Percentiles rank a stretch among this genome's conserved stretches.
These are phyloP conservation scores for Neocloeon triangulifer DNA, from an alignment of 1,140 invertebrate species.

Conservation along the genomic window DNA sequence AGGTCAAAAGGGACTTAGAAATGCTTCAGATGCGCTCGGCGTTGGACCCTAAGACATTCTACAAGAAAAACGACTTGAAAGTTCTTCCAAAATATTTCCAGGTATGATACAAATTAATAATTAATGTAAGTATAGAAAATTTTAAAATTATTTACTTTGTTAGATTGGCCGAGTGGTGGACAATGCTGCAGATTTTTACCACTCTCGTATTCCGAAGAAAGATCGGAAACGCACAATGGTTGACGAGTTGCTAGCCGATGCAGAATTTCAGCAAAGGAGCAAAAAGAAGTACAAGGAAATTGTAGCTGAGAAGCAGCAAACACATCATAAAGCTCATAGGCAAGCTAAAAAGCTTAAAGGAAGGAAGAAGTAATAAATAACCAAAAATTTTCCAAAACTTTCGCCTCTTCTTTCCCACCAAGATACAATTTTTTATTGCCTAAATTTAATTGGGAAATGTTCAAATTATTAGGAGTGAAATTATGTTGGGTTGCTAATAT, in stretches of 20 bases:
- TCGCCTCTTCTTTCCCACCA: too few relatives aligned
- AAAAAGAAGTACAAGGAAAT: slow-evolving; percentile 65
- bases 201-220: slow-evolving; percentile 63
- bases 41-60: slow-evolving; percentile 79
- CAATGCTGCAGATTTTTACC: slow-evolving; percentile 45
- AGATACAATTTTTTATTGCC: too few relatives aligned
- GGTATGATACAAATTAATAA: slow-evolving; percentile 20
- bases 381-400: too few relatives aligned
- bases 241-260: slow-evolving; percentile 76
- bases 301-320: slow-evolving; percentile 42
- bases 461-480: too few relatives aligned
- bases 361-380: too few relatives aligned
- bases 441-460: too few relatives aligned
- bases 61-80: slow-evolving; percentile 77
- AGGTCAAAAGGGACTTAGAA: slow-evolving; percentile 65
- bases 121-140: neutral
- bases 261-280: slow-evolving; percentile 63
- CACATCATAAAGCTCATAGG: too few relatives aligned
- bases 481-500: too few relatives aligned
- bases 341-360: too few relatives aligned
- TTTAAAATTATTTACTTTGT: slow-evolving; percentile 8
- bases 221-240: slow-evolving; percentile 72
- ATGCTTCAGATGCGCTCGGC: slow-evolving; percentile 79
- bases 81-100: slow-evolving; percentile 81
- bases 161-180: slow-evolving; percentile 53